phyloP scores from a whole-genome alignment of 2,797 vertebrate genomes.

The Microctenopoma stevenorrisi region DNA sequence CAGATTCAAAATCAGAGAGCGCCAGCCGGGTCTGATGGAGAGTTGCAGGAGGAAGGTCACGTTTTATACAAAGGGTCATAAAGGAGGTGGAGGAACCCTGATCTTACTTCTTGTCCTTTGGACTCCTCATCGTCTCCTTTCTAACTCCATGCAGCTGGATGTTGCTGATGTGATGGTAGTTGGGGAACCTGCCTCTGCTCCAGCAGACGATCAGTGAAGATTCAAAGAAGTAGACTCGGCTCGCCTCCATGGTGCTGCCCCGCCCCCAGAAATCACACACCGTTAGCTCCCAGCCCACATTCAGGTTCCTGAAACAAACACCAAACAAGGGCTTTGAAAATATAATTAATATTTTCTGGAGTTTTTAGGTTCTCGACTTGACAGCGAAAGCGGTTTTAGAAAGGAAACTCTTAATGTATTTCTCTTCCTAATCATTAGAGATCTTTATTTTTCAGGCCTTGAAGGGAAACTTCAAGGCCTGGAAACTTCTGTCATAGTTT shows the following conservation, averaged over 20 bases:
- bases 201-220: slow-evolving; percentile 85
- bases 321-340: not conserved
- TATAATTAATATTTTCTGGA: too few relatives aligned
- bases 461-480: not conserved
- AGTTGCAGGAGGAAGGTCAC: not conserved
- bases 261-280: slow-evolving; percentile 75
- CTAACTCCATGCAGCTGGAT: slow-evolving; percentile 85
- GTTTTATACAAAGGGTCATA: not conserved
- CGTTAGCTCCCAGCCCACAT: slow-evolving; percentile 85
- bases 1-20: slow-evolving; percentile 85
- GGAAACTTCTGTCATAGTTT: not conserved
- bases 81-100: accelerated
- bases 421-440: too few relatives aligned
- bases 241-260: slow-evolving; percentile 73
- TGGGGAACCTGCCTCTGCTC: slow-evolving; percentile 72
- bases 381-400: too few relatives aligned
- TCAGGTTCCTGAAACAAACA: slow-evolving; percentile 65
- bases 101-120: slow-evolving; percentile 29
- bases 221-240: slow-evolving; percentile 76
- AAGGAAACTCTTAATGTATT: too few relatives aligned
- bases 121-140: slow-evolving; percentile 13
- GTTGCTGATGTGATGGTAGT: slow-evolving; percentile 66
- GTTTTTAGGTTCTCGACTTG: not conserved
- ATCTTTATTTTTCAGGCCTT: too few relatives aligned
- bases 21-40: slow-evolving; percentile 78